Base-by-base conservation (phyloP, 1,140 invertebrate species). In the Physella acuta region DNA sequence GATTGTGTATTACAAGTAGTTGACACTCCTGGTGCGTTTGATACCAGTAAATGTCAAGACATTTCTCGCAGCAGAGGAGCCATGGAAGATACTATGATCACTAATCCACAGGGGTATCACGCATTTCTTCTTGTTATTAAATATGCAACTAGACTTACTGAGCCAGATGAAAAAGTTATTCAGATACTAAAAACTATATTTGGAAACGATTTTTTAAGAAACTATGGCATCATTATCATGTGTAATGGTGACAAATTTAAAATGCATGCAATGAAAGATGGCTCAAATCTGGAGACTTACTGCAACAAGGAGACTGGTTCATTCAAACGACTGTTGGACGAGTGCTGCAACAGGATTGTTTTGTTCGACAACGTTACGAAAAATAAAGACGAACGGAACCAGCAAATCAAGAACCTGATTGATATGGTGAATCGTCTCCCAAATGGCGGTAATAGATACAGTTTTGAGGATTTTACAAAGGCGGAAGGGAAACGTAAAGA, bases 361-460 rank as follows among this genome's bases (percentile, higher is more conserved):
- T n/a, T 49, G 44, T 49, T 49, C n/a, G 44, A 49, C 44, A 49
- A 49, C n/a, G 44, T 49, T n/a, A 49, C 44, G 11, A 49, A 49
- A n/a, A 49, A 49, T 49, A 11, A 49, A n/a, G 44, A 49, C 11
- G 44, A 49, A n/a, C 11, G n/a, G 44, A 49, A n/a, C n/a, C n/a
- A n/a, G n/a, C n/a, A n/a, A n/a, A n/a, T n/a, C n/a, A n/a, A n/a
- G n/a, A n/a, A n/a, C n/a, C n/a, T n/a, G n/a, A 11, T 58, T n/a
- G n/a, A 33, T 20, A 16, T 58, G 2, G 56, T 58, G 11, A 8
- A 2, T 34, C 30, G 24, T 24, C 33, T 58, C 1, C 16, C 17
- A 17, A 3, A 58, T 1, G 2, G 2, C 20, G 36, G 30, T 20
- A 30, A n/a, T n/a, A n/a, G n/a, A n/a, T n/a, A n/a, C n/a, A n/a